phyloP scores from a whole-genome alignment of 2,888 invertebrate species.

The Pycnomerus fuliginosus region DNA sequence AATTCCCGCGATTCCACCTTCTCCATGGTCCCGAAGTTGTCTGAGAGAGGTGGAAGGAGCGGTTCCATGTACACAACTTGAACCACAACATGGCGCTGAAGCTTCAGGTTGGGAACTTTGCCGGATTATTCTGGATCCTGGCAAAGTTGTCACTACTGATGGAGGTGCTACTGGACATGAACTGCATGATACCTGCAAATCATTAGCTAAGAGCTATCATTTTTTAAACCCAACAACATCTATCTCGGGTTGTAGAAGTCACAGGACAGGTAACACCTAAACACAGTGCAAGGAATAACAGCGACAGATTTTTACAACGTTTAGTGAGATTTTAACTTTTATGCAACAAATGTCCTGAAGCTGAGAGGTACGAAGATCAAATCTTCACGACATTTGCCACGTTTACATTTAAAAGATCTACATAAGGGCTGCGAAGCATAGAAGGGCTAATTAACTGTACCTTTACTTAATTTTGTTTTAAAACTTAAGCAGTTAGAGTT shows the following conservation, averaged over 20 bases:
- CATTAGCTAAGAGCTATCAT: slow-evolving; percentile 36
- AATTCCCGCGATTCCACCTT: slow-evolving; percentile 90
- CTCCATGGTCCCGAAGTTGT: slow-evolving; percentile 68
- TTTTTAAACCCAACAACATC: too few relatives aligned
- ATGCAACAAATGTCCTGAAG: too few relatives aligned
- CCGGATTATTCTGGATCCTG: slow-evolving; percentile 77
- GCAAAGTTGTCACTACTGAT: slow-evolving; percentile 68
- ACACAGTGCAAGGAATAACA: slow-evolving; percentile 18
- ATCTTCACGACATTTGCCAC: too few relatives aligned
- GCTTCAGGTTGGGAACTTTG: slow-evolving; percentile 87
- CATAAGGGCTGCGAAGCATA: too few relatives aligned
- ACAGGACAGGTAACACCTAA: slow-evolving; percentile 17
- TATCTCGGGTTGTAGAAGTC: slow-evolving; percentile 40
- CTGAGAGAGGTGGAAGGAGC: slow-evolving; percentile 83
- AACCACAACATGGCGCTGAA: slow-evolving; percentile 60
- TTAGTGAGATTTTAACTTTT: too few relatives aligned
- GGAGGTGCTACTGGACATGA: slow-evolving; percentile 70
- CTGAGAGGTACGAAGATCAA: too few relatives aligned
- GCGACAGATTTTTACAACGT: too few relatives aligned
- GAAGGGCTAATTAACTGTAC: too few relatives aligned
- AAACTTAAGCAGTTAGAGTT: too few relatives aligned
- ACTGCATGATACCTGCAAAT: slow-evolving; percentile 55
- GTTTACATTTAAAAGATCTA: too few relatives aligned
- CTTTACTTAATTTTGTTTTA: too few relatives aligned
- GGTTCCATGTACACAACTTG: slow-evolving; percentile 66